Evolutionary conservation across 2,888 invertebrate species (phyloP), one percentile per base, ranked within the genome.

Genomic region (Epinotia demarniana): DNA sequence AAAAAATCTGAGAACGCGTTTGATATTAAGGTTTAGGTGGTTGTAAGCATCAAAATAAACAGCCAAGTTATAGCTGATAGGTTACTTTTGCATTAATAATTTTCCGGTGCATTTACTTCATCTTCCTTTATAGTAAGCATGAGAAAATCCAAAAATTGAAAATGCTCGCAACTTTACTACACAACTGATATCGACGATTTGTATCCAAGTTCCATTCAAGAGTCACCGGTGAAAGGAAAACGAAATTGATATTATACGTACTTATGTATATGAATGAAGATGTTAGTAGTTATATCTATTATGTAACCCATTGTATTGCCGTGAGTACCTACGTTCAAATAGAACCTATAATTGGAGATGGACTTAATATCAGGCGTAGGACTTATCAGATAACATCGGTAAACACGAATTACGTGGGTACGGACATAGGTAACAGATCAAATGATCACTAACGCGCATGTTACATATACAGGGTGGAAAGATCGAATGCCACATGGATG

Each of bases 221-320:
- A 53, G n/a, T 6, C n/a, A 53, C n/a, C 53, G 3, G 53, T 53
- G 53, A n/a, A 8, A 53, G 53, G 53, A 16, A 49, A 16, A 39
- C 39, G 9, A 5, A 53, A 53, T 53, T 53, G n/a, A n/a, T 53
- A n/a, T 6, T n/a, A 53, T 5, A 49, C 16, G 53, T 53, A 53
- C 39, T 39, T 39, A 39, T n/a, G n/a, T n/a, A 53, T 53, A n/a
- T n/a, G 53, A 53, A 53, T 46, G n/a, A 39, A 39, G 39, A 39
- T 39, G 9, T 33, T 6, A 0, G 8, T 53, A n/a, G n/a, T 53
- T 53, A n/a, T 53, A n/a, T 53, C 6, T 53, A n/a, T 49, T 53
- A 49, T 53, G n/a, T n/a, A n/a, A 49, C 49, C 53, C 53, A 53
- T 53, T 53, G 53, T 53, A n/a, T 53, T 60, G 58, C 27, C 5